Evolutionary conservation across 35 echinoderm and acorn worm species (phyloP).

Genomic region (Acanthaster planci): DNA sequence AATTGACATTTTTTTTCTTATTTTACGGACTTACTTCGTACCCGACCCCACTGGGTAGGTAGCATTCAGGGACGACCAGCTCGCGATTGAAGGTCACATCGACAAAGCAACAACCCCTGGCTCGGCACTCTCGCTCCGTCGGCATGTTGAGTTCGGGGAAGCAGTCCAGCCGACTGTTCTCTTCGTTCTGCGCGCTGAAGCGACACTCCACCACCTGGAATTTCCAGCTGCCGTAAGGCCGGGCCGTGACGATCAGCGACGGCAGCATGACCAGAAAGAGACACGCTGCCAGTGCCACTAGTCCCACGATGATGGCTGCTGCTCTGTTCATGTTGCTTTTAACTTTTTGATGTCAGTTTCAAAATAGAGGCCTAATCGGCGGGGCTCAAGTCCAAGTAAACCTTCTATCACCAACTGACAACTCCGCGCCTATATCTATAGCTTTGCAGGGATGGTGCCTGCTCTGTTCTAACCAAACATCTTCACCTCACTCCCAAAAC

Average conservation of each 20-base stretch:
- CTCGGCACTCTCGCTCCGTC: conserved; percentile 57
- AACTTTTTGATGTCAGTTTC: no score
- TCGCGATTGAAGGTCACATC: conserved; percentile 68
- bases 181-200: conserved; percentile 63
- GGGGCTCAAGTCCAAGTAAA: no score
- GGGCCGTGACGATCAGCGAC: conserved; percentile 56
- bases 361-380: no score
- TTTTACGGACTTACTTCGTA: conserved; percentile 20
- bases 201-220: conserved; percentile 64
- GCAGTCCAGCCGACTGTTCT: conserved; percentile 77
- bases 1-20: no score
- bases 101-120: conserved; percentile 74
- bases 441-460: no score
- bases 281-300: conserved; percentile 35
- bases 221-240: conserved; percentile 76
- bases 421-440: no score
- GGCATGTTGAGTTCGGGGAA: conserved; percentile 78
- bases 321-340: not conserved
- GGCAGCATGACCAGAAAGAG: conserved; percentile 61
- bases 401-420: no score
- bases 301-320: not conserved
- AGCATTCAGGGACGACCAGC: conserved; percentile 77
- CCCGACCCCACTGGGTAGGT: conserved; percentile 66
- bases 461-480: no score
- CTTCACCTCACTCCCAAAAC: no score